phyloP scores from a whole-genome alignment of 2,113 vertebrate species.

The Erinaceus europaeus region DNA sequence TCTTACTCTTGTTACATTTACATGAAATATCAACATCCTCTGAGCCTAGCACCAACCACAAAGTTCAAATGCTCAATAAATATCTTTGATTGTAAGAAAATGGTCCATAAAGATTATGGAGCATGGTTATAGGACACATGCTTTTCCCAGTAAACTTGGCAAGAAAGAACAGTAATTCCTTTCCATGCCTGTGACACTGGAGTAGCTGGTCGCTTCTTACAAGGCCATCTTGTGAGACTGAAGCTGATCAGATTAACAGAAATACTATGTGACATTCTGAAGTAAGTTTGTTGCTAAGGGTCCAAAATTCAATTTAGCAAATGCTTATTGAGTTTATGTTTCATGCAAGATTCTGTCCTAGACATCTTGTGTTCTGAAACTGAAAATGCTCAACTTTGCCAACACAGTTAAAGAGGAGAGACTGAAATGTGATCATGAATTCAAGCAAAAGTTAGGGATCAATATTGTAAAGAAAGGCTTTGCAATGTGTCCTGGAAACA shows the following conservation, averaged over 20 bases:
- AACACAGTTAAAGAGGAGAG: background rate
- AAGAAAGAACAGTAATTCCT: background rate
- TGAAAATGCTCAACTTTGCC: slow-evolving; percentile 37
- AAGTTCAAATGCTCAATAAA: background rate
- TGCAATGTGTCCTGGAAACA: background rate
- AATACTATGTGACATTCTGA: slow-evolving; percentile 9
- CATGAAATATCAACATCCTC: background rate
- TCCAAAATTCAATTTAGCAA: slow-evolving; percentile 52
- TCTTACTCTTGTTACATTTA: background rate
- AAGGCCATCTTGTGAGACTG: background rate
- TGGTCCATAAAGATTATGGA: background rate
- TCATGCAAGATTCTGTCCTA: slow-evolving; percentile 28
- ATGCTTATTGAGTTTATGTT: slow-evolving; percentile 48
- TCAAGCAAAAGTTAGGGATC: background rate
- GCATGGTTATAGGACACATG: background rate
- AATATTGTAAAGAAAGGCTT: background rate
- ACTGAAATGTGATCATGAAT: background rate
- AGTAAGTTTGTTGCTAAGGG: slow-evolving; percentile 34
- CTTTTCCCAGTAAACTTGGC: background rate
- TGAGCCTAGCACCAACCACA: background rate
- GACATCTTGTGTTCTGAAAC: slow-evolving; percentile 39
- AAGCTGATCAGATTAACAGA: slow-evolving; percentile 12
- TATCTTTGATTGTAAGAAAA: background rate
- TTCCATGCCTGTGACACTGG: too few species aligned
- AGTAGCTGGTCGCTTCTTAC: too few species aligned